Evolutionary conservation across 2,888 invertebrate species (phyloP), one percentile per base, ranked within the genome.

Genomic region (Thera britannica): DNA sequence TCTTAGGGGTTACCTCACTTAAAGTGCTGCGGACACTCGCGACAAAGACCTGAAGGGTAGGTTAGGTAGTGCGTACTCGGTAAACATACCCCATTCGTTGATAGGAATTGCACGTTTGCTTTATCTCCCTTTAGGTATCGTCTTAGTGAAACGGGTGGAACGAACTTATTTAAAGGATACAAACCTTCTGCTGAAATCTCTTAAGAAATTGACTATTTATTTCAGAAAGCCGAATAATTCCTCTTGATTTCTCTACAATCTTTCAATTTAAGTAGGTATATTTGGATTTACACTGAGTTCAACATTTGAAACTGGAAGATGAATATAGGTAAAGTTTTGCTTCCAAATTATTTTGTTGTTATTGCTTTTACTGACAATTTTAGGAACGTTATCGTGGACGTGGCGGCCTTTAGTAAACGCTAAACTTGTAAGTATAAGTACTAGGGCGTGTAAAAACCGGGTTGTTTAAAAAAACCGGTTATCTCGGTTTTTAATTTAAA

Each of bases 101-200:
- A 83, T 83, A 83, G 81, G 80, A 79, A 82, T 77, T 76, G 80
- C 79, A 73, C 77, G 83, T 83, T 83, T 80, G 76, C 81, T 83
- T 83, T 82, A 83, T 83, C 83, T 81, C 75, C 77, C 75, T 81
- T 80, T 82, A 80, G 75, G 73, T 79, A 75, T 72, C 72, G 70
- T 73, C 73, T 73, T 72, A 72, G 72, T 69, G 76, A 80, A 80
- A 77, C 77, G 81, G 79, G 75, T 76, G 77, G 70, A 73, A 74
- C 72, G 72, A 74, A 73, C 75, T 74, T 75, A 62, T 74, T 75
- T 74, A 72, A 72, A 74, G 61, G 63, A 77, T 70, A 75, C 75
- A 75, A 80, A 71, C 81, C 75, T 79, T 77, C 76, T 71, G 61
- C 65, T 74, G 74, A 74, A 75, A 79, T 71, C 81, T 79, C 77